Base-by-base conservation (phyloP, 2,797 vertebrate species). In the Sebastes hopkinsi region DNA sequence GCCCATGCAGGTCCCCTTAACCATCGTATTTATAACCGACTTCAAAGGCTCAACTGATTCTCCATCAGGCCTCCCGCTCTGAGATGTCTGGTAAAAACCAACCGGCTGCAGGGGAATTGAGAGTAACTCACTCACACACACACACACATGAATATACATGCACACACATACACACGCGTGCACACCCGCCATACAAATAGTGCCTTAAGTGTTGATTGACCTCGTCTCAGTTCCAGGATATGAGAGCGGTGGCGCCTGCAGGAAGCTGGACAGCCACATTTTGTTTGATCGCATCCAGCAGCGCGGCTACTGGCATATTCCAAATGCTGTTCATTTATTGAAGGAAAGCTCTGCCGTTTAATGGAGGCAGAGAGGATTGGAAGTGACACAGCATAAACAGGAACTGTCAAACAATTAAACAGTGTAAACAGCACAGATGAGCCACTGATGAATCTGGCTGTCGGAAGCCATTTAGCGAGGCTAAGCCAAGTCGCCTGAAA, bases 351-450 rank as follows among this genome's bases (percentile, higher is more conserved):
- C 58, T 6, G 67, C 55, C 34, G 59, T 92, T 87, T 82, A 89
- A 87, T 80, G 85, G 82, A 85, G 74, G 80, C 85, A 75, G 83
- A 72, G 77, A 72, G 88, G 90, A 95, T 95, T 94, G 90, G 89
- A 95, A 94, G 94, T 94, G 94, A 95, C 94, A 94, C 79, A 75
- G 91, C 91, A 94, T 95, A 94, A 96, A 95, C 90, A 95, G 90
- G 88, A 94, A 91, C 89, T 91, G 93, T 95, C 94, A 95, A 91
- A 95, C 92, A 93, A 95, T 95, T 95, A 94, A 92, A 94, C 79
- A 89, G 90, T 90, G 93, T 95, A 94, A 94, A 94, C 89, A 87
- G 90, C 88, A 90, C 93, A 94, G 92, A 95, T 94, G 93, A 95
- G 91, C 87, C 87, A 84, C 90, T 95, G 93, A 95, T 93, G 92